phyloP scores from a whole-genome alignment of 2,797 vertebrate species.

The Scleropages formosus region DNA sequence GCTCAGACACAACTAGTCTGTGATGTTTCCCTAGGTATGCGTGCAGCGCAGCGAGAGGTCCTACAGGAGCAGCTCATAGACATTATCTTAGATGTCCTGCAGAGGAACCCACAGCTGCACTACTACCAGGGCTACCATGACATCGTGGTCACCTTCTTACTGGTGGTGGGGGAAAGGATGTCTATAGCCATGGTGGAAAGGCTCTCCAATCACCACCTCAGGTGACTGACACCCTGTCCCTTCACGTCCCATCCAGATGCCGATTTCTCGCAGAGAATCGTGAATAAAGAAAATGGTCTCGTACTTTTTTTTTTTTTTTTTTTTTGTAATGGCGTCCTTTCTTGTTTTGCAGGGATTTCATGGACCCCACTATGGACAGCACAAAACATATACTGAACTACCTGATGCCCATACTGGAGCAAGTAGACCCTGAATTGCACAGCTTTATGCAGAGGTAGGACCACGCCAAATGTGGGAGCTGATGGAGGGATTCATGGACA shows the following conservation, averaged over 20 bases:
- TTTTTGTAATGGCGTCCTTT: not conserved
- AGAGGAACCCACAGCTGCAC: slow-evolving; percentile 71
- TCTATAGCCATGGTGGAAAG: slow-evolving; percentile 73
- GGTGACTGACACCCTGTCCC: slow-evolving; percentile 51
- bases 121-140: slow-evolving; percentile 86
- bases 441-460: slow-evolving; percentile 76
- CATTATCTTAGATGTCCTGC: slow-evolving; percentile 73
- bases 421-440: slow-evolving; percentile 69
- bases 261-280: not conserved
- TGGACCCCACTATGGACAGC: slow-evolving; percentile 83
- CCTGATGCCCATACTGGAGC: slow-evolving; percentile 77
- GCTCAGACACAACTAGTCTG: not conserved
- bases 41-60: slow-evolving; percentile 61
- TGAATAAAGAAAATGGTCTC: not conserved
- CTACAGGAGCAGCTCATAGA: slow-evolving; percentile 76
- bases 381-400: slow-evolving; percentile 82
- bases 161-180: slow-evolving; percentile 72
- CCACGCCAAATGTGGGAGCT: not conserved
- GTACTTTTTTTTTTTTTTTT: too few relatives aligned
- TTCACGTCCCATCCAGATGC: not conserved
- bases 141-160: slow-evolving; percentile 74
- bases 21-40: slow-evolving; percentile 68
- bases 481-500: too few relatives aligned
- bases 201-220: slow-evolving; percentile 77
- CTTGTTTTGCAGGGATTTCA: slow-evolving; percentile 71